Conservation (phyloP, 2,888 invertebrate genomes). For the Sussaba pulchella region DNA sequence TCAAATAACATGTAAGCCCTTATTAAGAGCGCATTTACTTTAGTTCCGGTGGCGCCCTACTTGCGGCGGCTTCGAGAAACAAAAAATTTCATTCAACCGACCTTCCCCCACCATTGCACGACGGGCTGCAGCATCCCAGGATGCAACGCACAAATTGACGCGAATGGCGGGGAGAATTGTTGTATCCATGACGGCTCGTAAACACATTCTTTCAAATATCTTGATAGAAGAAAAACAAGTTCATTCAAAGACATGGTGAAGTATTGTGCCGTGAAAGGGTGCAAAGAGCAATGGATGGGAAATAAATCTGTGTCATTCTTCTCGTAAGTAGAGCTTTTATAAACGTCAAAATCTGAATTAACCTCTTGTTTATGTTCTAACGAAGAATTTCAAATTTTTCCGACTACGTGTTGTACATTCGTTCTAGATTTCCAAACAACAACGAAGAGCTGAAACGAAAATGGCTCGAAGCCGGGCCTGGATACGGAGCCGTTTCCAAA, state of each 20-base stretch:
- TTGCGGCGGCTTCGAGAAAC: too few relatives aligned
- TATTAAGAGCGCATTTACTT: too few relatives aligned
- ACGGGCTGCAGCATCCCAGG: too few relatives aligned
- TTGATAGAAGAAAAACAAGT: background rate
- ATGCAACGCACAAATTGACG: too few relatives aligned
- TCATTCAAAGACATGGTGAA: background rate
- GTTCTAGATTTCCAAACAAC: constrained; percentile 3
- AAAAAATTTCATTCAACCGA: too few relatives aligned
- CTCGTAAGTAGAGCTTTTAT: constrained; percentile 40
- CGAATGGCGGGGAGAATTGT: background rate
- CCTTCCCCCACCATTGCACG: too few relatives aligned
- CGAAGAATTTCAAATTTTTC: constrained; percentile 10
- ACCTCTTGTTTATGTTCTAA: constrained; percentile 1
- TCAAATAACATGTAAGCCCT: too few relatives aligned
- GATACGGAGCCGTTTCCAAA: constrained; percentile 41
- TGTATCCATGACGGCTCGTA: background rate
- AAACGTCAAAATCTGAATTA: constrained; percentile 4
- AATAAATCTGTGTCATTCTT: constrained; percentile 36
- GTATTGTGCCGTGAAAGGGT: background rate
- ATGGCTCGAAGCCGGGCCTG: constrained; percentile 37
- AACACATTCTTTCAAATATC: background rate
- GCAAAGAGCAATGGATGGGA: background rate
- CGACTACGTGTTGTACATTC: constrained; percentile 14
- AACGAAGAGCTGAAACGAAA: constrained; percentile 40
- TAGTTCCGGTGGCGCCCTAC: too few relatives aligned